Evolutionary conservation across 1,140 invertebrate genomes (phyloP), one percentile per base, ranked within the genome.

Genomic region (Drosophila leontia): DNA sequence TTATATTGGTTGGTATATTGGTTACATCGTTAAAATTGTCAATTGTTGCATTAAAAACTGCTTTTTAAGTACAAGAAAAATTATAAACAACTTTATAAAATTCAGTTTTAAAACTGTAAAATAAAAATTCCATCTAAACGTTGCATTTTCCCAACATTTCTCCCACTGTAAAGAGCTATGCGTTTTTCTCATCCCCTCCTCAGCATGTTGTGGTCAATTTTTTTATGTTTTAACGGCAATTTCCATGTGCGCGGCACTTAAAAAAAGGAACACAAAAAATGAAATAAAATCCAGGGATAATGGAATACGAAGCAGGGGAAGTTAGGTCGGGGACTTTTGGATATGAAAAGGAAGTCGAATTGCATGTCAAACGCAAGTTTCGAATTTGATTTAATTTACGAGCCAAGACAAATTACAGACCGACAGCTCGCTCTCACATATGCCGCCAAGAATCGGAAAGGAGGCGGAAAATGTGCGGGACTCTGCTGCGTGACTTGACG

Each of bases 361-460:
- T 59, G 85, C 85, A 88, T 88, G 85, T 88, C 85, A 85, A 88
- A 88, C 85, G 85, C 85, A 90, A 88, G 74, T 85, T 78, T 88
- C 67, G 62, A 71, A 90, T 85, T 90, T 81, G 85, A 90, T 90
- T 88, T 88, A 88, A 88, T 88, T 88, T 88, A 88, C 74, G 85
- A 81, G 70, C 59, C 77, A 81, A 81, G 85, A 70, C 78, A 83
- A 88, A 84, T 90, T 88, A 81, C 65, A 80, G 68, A 47, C 68
- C 51, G 26, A 29, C 48, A 51, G 48, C 13, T 42, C 42, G 47
- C 12, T 50, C 48, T 51, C 53, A 77, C 63, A 82, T 69, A 80
- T 82, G 67, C 61, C 60, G 77, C 62, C 60, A 48, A 59, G 37
- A 68, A 48, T 53, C 56, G 51, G 37, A 58, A 19, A 23, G 35